Base-by-base conservation (phyloP, 2,888 invertebrate genomes). In the Ophion obscuratus region DNA sequence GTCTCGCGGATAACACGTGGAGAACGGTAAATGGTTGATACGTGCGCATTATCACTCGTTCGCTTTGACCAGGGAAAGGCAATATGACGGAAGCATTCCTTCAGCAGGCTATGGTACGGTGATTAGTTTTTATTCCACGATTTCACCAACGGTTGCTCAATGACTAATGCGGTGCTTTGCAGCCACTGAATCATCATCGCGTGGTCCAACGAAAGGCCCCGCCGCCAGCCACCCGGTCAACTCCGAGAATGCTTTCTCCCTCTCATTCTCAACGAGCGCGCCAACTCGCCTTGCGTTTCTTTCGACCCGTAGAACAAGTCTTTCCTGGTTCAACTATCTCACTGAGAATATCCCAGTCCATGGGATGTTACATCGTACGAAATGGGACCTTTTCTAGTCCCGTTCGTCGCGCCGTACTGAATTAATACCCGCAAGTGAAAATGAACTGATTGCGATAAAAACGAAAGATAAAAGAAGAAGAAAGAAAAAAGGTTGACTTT, bases 61-160 rank as follows among this genome's bases (percentile, higher is more conserved):
- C 36, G 40, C 20, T 62, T 17, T 40, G 40, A 10, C 9, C 2
- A 27, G 3, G 4, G 40, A 17, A 70, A 70, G n/a, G 27, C 27
- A 24, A 27, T 36, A 59, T n/a, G 11, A 14, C 11, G 44, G 20
- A 27, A 62, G 5, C 17, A 47, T 14, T 7, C n/a, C 62, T 44
- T 24, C 7, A 24, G 57, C 6, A 59, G 73, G 24, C 36, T 11
- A 9, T 20, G 36, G 20, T 27, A 24, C 2, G 0, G 17, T 47
- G 64, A 47, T 64, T 53, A 47, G 31, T 64, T 75, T 47, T 31
- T 47, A 53, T 61, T 61, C 67, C 64, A 53, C 68, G 62, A 10
- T 70, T 75, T 75, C 74, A 40, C 57, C 27, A 62, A 83, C 31
- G 31, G 70, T 83, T 83, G 75, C 83, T 75, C 75, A 83, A 75